Evolutionary conservation across 92 coral and sea anemone species (phyloP), one percentile per base, ranked within the genome.

Genomic region (Siderastrea radians): DNA sequence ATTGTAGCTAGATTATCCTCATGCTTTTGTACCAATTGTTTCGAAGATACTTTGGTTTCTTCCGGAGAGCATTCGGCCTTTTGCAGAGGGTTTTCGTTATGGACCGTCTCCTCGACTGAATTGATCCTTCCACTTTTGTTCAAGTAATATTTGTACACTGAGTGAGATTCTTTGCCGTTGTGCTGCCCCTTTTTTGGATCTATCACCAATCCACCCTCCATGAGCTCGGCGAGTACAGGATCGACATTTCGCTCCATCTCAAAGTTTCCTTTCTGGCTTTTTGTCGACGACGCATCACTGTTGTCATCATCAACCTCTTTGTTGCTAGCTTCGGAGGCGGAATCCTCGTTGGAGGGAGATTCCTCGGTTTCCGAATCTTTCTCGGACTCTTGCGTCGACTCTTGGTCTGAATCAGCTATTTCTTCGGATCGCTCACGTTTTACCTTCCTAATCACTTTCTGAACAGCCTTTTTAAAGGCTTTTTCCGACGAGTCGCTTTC

Each of bases 281-380:
- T 68, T 51, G 44, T 55, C 19, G 86, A 79, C 8, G 91, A 87
- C 3, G 86, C 53, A 4, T 58, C 90, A 58, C 81, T 77, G 3
- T 86, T 70, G 17, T 84, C 87, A 12, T 86, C 76, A 43, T 84
- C 87, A 12, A 51, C 73, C 43, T 43, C 80, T 49, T 59, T 7
- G 17, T 83, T 80, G 64, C 80, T 83, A 43, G 50, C 43, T 60
- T 69, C 72, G 44, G 92, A 79, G 3, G 79, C 82, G 3, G 87
- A 80, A 74, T 86, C 84, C 6, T 68, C 88, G 69, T 89, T 84
- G 72, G 82, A 17, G 60, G 77, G 52, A 47, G 78, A 71, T 13
- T 61, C 59, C 47, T 90, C 90, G 26, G 59, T 51, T 57, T 74
- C 90, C 73, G 93, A 79, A 66, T 67, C 93, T 43, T 86, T 78